Evolutionary conservation across 2,888 invertebrate genomes (phyloP).

Genomic region (Harmothoe impar): DNA sequence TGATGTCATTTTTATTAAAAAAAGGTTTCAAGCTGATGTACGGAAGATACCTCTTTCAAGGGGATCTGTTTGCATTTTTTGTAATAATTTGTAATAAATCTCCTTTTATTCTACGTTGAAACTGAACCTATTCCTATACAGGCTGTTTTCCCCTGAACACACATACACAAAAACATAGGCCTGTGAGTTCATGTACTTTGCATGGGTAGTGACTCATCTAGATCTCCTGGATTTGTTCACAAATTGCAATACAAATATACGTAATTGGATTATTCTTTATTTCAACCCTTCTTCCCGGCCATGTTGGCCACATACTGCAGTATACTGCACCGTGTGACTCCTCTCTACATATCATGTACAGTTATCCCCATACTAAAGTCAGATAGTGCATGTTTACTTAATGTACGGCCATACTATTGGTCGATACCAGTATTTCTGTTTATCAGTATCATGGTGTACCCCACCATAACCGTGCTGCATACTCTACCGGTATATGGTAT

Average conservation of each 20-base stretch:
- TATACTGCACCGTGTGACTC: neutral
- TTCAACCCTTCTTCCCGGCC: neutral
- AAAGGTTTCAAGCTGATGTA: too few relatives aligned
- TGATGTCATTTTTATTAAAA: too few relatives aligned
- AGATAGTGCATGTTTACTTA: neutral
- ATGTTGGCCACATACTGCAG: neutral
- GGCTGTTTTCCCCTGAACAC: too few relatives aligned
- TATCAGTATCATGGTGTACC: too few relatives aligned
- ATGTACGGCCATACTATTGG: neutral
- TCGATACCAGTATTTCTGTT: too few relatives aligned
- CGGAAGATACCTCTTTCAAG: too few relatives aligned
- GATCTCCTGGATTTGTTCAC: neutral
- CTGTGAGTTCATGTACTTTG: neutral
- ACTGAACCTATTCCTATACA: too few relatives aligned
- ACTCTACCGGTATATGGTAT: too few relatives aligned
- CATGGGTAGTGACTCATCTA: neutral
- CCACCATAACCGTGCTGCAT: too few relatives aligned
- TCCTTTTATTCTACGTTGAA: too few relatives aligned
- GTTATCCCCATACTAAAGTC: neutral
- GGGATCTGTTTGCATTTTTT: too few relatives aligned
- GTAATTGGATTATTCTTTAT: neutral
- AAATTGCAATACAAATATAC: neutral
- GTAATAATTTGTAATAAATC: too few relatives aligned
- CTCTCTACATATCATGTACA: conserved; percentile 5
- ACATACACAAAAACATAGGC: neutral